Conservation (phyloP, 53 echinoderm and acorn worm species). For the Luidia sarsii region DNA sequence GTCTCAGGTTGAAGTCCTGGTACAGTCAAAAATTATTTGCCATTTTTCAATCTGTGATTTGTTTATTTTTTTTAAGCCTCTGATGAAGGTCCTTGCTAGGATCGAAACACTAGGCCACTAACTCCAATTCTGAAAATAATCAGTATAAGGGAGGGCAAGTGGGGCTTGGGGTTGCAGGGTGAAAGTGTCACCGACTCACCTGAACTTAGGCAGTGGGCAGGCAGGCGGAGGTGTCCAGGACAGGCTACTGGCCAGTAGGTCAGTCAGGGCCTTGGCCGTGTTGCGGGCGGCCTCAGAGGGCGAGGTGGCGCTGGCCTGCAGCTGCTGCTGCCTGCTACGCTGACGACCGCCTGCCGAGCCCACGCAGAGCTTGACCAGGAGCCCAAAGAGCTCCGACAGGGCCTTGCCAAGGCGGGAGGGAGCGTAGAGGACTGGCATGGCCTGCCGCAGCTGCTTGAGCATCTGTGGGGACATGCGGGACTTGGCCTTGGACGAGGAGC, state of each 20-base stretch:
- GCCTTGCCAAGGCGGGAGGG: constrained; percentile 92
- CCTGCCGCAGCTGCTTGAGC: constrained; percentile 89
- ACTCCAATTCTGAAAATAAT: no score
- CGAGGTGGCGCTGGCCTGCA: constrained; percentile 79
- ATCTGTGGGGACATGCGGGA: constrained; percentile 78
- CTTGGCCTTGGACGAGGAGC: constrained; percentile 47
- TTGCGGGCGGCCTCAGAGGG: constrained; percentile 94
- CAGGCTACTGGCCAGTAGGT: constrained; percentile 81
- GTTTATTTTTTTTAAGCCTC: no score
- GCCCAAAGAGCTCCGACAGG: constrained; percentile 90
- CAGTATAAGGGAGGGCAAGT: no score
- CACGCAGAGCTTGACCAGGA: constrained; percentile 94
- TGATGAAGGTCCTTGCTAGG: no score
- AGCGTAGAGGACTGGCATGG: constrained; percentile 95
- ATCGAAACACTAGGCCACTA: no score
- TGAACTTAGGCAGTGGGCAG: constrained; percentile 94
- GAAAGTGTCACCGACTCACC: no score
- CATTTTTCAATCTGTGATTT: no score
- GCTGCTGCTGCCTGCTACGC: constrained; percentile 78
- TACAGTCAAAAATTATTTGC: no score
- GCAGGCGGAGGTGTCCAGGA: constrained; percentile 89
- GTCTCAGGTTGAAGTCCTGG: no score
- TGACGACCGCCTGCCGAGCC: constrained; percentile 92
- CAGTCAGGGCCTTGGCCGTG: constrained; percentile 86
- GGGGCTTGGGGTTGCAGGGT: no score